Evolutionary conservation across 2,113 vertebrate genomes (phyloP).

Genomic region (Glareola pratincola): DNA sequence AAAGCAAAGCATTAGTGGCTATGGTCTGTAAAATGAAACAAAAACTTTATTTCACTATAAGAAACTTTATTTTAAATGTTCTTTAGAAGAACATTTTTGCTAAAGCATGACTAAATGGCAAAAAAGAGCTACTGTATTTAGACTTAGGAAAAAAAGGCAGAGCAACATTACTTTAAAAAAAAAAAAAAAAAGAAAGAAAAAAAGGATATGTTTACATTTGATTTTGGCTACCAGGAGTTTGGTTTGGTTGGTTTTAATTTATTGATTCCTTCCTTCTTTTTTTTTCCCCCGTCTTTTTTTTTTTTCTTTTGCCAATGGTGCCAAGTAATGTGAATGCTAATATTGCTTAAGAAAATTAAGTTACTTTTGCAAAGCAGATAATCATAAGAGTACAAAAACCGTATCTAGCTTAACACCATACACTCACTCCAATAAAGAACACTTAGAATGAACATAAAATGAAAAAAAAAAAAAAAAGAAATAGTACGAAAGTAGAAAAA

Average conservation of each 20-base stretch:
- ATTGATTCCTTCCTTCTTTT: slow-evolving; percentile 32
- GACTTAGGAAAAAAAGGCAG: slow-evolving; percentile 96
- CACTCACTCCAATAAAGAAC: slow-evolving; percentile 84
- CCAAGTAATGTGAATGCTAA: slow-evolving; percentile 98
- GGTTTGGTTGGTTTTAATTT: slow-evolving; percentile 75
- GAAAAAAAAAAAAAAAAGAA: slow-evolving; percentile 66
- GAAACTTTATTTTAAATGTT: slow-evolving; percentile 99
- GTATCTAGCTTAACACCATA: slow-evolving; percentile 85
- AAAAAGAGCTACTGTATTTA: slow-evolving; percentile 97
- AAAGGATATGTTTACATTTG: slow-evolving; percentile 93
- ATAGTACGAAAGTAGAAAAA: slow-evolving; percentile 72
- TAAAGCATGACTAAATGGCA: slow-evolving; percentile 99
- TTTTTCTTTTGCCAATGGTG: slow-evolving; percentile 92
- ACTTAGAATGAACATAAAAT: slow-evolving; percentile 76
- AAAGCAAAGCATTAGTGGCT: slow-evolving; percentile 98
- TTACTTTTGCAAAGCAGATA: slow-evolving; percentile 96
- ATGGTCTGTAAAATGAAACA: slow-evolving; percentile 99
- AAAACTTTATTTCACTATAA: slow-evolving; percentile 99
- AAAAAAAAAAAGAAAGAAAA: slow-evolving; percentile 76
- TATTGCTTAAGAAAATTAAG: slow-evolving; percentile 91
- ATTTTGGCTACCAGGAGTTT: slow-evolving; percentile 94
- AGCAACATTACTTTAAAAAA: slow-evolving; percentile 87
- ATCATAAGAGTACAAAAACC: slow-evolving; percentile 84
- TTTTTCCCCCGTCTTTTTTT: slow-evolving; percentile 65
- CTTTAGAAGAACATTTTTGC: slow-evolving; percentile 99